Evolutionary conservation across 2,888 invertebrate species (phyloP), one percentile per base, ranked within the genome.

Genomic region (Tetrapedia diversipes): DNA sequence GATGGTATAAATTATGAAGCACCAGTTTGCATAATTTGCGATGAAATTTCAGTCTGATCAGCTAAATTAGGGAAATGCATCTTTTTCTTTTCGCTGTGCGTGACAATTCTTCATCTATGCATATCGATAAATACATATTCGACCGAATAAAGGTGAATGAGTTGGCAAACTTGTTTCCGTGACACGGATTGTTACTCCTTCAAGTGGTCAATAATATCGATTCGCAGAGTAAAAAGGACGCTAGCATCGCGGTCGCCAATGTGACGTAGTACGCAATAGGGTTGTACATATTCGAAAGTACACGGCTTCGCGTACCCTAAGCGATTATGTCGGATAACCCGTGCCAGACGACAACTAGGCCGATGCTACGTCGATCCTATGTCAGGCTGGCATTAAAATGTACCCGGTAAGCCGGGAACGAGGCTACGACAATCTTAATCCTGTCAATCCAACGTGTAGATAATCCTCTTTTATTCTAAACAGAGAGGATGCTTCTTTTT

Each of bases 201-300:
- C 72, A 68, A 49, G 22, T 65, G 75, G 59, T 83, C 82, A 75
- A 82, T 82, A 78, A 24, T 82, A 82, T 82, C 53, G 82, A 83
- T 73, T 78, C 8, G 22, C 11, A 43, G 53, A 49, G 27, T 64
- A 74, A 72, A 73, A 72, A 49, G 54, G 69, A 61, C 71, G 57
- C 70, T 61, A 60, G 56, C 59, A 73, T 39, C 45, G 51, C 43
- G 11, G 65, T 53, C 49, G n/a, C 68, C 57, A 32, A 29, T 59
- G 59, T 60, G 67, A 51, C 60, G 19, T 59, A 47, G 24, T 53
- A 34, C n/a, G 29, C 32, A 39, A 54, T 29, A 47, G 41, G 11
- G 51, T 27, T 27, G 14, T 63, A 66, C 51, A 27, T 27, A 27
- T 27, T 34, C 6, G 71, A 47, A 39, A 66, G 79, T 49, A 54